phyloP scores from a whole-genome alignment of 1,140 invertebrate genomes.

The Luehdorfia chinensis region DNA sequence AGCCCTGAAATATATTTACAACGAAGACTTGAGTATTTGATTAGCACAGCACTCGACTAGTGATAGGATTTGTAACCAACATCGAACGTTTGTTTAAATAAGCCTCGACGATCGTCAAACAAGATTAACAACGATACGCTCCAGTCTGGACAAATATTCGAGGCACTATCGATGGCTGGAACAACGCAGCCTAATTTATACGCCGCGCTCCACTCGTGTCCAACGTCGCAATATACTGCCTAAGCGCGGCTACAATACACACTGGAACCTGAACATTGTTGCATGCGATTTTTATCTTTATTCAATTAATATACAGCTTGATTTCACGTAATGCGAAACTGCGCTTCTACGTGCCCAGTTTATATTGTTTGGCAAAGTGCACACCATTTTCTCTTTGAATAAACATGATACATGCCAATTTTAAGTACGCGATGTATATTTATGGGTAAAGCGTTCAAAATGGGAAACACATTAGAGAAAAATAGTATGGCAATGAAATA shows the following conservation, averaged over 20 bases:
- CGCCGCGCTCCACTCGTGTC: conserved; percentile 2
- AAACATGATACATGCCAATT: conserved; percentile 9
- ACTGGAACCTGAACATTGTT: background rate
- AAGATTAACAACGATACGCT: conserved; percentile 7
- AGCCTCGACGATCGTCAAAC: conserved; percentile 9
- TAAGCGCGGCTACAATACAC: conserved; percentile 1
- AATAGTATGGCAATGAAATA: no score
- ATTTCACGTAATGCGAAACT: background rate
- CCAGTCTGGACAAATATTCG: conserved; percentile 12
- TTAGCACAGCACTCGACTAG: conserved; percentile 3
- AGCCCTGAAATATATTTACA: no score
- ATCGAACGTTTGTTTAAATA: conserved; percentile 14
- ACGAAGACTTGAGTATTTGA: conserved; percentile 6
- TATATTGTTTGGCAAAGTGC: conserved; percentile 12
- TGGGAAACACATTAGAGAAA: no score
- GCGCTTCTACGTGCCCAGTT: background rate
- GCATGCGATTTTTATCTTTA: background rate
- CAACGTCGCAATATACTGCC: conserved; percentile 8
- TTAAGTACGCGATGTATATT: no score
- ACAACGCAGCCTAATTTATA: conserved; percentile 14
- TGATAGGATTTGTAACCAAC: conserved; percentile 9
- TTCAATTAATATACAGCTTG: background rate
- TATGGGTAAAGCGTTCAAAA: no score
- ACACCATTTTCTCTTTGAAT: conserved; percentile 4
- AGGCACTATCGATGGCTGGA: conserved; percentile 12